Conservation (phyloP, 2,113 vertebrate genomes). For the Pollachius pollachius region DNA sequence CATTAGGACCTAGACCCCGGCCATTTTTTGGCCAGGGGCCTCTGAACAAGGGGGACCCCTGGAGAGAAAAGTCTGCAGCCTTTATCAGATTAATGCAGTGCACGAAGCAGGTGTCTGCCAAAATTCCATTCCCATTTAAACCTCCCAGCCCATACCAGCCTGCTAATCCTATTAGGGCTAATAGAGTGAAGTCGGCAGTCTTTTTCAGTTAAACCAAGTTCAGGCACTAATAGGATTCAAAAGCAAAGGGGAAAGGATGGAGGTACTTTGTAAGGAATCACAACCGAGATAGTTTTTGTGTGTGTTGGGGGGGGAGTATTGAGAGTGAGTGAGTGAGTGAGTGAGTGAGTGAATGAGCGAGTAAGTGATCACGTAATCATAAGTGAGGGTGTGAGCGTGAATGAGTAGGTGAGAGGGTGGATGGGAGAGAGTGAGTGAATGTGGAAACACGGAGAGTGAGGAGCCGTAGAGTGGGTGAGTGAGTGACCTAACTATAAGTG, state of each 20-base stretch:
- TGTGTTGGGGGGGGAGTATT: constrained; percentile 8
- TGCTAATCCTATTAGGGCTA: constrained; percentile 93
- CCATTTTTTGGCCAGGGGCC: no score
- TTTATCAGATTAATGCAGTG: constrained; percentile 83
- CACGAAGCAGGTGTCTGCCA: constrained; percentile 84
- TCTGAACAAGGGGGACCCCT: constrained; percentile 7
- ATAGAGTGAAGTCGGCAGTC: constrained; percentile 87
- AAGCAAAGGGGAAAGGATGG: constrained; percentile 61
- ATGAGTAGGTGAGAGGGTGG: no score
- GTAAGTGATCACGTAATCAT: background rate
- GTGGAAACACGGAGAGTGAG: no score
- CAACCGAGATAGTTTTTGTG: constrained; percentile 64
- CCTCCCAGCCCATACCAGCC: constrained; percentile 81
- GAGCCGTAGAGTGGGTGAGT: no score
- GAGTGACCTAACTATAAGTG: no score
- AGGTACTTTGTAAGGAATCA: constrained; percentile 67
- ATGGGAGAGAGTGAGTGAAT: no score
- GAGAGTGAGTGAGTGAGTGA: constrained; percentile 2
- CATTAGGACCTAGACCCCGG: no score
- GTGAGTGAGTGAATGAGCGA: constrained; percentile 2
- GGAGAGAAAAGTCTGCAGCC: constrained; percentile 56
- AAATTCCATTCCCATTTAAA: constrained; percentile 84
- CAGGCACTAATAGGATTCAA: constrained; percentile 86
- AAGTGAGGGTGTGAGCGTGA: no score
- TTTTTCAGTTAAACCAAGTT: constrained; percentile 91